Conservation (phyloP, 2,888 invertebrate species). For the Mythimna impura region DNA sequence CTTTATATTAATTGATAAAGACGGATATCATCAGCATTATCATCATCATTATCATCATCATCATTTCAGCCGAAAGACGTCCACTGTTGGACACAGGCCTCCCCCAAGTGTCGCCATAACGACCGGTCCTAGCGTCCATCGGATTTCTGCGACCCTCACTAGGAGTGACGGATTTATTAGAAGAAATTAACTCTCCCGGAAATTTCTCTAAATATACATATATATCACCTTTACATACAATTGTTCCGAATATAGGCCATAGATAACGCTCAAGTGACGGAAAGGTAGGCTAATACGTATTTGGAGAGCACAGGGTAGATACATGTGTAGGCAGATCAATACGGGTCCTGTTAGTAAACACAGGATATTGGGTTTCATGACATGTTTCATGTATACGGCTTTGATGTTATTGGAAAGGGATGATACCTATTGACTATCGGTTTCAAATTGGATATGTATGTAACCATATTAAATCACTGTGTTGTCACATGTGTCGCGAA, state of each 20-base stretch:
- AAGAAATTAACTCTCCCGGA: no score
- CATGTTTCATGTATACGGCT: slow-evolving; percentile 35
- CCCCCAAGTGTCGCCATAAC: no score
- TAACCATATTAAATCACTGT: background rate
- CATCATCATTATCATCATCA: no score
- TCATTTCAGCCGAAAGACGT: no score
- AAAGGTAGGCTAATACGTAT: slow-evolving; percentile 4
- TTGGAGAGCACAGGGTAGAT: background rate
- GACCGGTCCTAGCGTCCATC: no score
- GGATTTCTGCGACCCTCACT: no score
- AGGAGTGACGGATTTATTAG: no score
- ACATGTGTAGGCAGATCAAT: slow-evolving; percentile 29
- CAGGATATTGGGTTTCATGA: slow-evolving; percentile 49
- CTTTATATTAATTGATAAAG: background rate
- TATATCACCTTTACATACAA: background rate
- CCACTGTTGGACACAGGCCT: no score
- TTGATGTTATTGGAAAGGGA: slow-evolving; percentile 46
- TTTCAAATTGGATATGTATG: slow-evolving; percentile 17
- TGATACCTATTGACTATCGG: slow-evolving; percentile 17
- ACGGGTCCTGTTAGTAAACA: slow-evolving; percentile 33
- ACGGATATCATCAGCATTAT: no score
- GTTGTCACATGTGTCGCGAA: background rate
- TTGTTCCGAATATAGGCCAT: slow-evolving; percentile 1
- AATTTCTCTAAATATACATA: no score
- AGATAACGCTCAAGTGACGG: background rate